Percentiles rank a stretch among this genome's conserved stretches.
These are phyloP conservation scores for Noctua comes DNA, from an alignment of 2,888 invertebrate genomes.

Conservation along the genomic window DNA sequence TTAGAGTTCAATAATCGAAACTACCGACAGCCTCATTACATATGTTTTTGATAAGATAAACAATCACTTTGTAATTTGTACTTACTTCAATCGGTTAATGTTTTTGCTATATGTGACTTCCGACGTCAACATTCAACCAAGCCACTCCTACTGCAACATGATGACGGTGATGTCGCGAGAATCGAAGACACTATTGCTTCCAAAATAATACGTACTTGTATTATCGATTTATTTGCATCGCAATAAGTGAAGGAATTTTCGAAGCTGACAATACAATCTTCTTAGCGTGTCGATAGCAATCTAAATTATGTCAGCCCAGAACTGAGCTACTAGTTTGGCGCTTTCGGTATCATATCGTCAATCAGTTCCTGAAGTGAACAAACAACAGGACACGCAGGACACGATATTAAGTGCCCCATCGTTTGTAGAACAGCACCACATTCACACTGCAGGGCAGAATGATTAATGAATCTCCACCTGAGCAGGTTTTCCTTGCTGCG, in stretches of 20 bases:
- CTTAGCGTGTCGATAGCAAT: too few species aligned
- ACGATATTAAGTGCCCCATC: too few species aligned
- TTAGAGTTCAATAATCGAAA: conserved; percentile 12
- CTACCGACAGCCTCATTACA: conserved; percentile 31
- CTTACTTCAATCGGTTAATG: conserved; percentile 1
- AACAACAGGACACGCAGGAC: too few species aligned
- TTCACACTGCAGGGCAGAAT: too few species aligned
- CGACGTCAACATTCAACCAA: neutral
- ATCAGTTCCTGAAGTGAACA: too few species aligned
- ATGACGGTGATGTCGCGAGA: neutral
- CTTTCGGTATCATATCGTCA: too few species aligned
- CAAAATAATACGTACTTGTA: neutral
- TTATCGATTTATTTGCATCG: neutral
- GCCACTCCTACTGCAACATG: neutral
- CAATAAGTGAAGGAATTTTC: neutral
- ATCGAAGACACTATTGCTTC: neutral
- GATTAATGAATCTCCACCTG: too few species aligned
- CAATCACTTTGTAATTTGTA: conserved; percentile 10
- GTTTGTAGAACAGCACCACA: too few species aligned
- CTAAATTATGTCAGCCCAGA: too few species aligned
- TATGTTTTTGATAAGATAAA: conserved; percentile 47
- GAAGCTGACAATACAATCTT: neutral
- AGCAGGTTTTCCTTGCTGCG: too few species aligned
- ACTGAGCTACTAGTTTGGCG: too few species aligned
- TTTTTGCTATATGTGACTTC: conserved; percentile 3